Base-by-base conservation (phyloP, 2,797 vertebrate species). In the Meda fulgida region DNA sequence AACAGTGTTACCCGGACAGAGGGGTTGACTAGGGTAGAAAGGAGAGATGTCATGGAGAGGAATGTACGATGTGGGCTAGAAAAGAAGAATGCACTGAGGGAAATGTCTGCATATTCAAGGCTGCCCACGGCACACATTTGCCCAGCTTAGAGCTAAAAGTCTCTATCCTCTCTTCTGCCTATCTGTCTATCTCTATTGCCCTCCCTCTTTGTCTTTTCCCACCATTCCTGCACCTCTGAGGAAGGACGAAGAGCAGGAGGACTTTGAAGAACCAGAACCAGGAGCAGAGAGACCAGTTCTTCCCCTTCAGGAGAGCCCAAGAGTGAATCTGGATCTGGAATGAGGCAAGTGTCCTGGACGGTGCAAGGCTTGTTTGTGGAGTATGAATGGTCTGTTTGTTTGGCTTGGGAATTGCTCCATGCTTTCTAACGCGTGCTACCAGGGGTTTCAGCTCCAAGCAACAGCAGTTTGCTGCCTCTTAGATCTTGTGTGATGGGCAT, bases 301-400 rank as follows among this genome's bases (percentile, higher is more conserved):
- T 86, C 26, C 73, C 29, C 63, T 87, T 88, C 70, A 63, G 70
- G 31, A 91, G 80, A 81, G 73, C 91, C 90, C 31, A 90, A 90
- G 90, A 92, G 87, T 90, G 91, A 92, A 91, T 89, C 93, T 93
- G 93, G 92, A 92, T 93, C 94, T 94, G 94, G 94, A 93, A 94
- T 95, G 95, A 95, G 95, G 94, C 94, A 94, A 95, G 95, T 94
- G 92, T 81, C 92, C 88, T 89, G 88, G 88, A 86, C 78, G 84
- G 55, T 88, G 70, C 83, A 58, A 79, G 82, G 71, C 77, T 85
- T 85, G 85, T 85, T 89, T 86, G 88, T 87, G 48, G 77, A 69
- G 70, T 34, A 76, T 88, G 87, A 89, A 89, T 89, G 84, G 75
- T 78, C 36, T 53, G 69, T 78, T 89, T 89, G 89, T 89, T 79